Evolutionary conservation across 2,113 vertebrate species (phyloP).

Genomic region (Oceanites oceanicus): DNA sequence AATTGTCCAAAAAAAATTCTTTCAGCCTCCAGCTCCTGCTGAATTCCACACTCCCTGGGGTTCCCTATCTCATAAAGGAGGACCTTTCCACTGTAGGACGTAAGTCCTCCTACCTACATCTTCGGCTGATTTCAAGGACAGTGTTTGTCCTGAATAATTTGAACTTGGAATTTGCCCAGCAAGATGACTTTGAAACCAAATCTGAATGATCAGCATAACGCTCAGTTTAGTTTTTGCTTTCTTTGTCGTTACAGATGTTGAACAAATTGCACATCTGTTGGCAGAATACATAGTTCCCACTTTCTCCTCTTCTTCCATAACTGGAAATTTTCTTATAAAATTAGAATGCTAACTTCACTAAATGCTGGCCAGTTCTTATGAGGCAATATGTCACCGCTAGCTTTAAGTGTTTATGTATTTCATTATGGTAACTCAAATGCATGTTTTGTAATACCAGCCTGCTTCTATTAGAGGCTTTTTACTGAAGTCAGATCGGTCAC

Average conservation of each 20-base stretch:
- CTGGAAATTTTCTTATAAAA: background rate
- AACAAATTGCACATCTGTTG: background rate
- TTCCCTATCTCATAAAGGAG: background rate
- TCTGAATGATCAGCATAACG: background rate
- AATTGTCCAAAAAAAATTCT: background rate
- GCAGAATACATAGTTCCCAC: background rate
- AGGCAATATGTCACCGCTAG: background rate
- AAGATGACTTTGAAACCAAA: background rate
- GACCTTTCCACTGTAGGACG: background rate
- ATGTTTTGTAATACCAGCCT: background rate
- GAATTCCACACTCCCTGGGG: background rate
- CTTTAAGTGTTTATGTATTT: slow-evolving; percentile 49
- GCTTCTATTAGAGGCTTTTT: background rate
- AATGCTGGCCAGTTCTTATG: background rate
- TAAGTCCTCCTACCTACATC: background rate
- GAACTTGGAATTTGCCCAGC: background rate
- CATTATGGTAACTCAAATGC: background rate
- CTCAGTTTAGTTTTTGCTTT: background rate
- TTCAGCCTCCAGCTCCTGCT: background rate
- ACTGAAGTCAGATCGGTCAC: background rate
- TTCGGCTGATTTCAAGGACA: background rate
- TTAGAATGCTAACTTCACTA: background rate
- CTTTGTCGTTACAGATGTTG: background rate
- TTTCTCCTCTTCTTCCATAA: background rate
- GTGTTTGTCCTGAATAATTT: background rate